Base-by-base conservation (phyloP, 2,113 vertebrate species). In the Nansenia antarctica region DNA sequence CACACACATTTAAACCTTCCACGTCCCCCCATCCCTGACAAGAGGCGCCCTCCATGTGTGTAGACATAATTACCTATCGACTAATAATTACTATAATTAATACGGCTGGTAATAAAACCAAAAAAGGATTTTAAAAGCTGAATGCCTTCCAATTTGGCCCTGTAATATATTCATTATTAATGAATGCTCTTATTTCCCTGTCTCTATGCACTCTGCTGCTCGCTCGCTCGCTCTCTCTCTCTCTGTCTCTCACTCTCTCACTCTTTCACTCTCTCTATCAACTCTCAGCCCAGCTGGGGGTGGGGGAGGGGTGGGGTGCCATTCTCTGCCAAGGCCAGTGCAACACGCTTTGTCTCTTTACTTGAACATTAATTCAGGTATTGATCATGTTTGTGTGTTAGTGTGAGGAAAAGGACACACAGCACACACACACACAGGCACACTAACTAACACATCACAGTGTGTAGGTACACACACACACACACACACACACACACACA, bases 291-390 rank as follows among this genome's bases (percentile, higher is more conserved):
- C 53, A 70, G 67, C 76, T 72, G 77, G 53, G 63, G 55, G 65
- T 60, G 12, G 30, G 12, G 8, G 62, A 42, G 67, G 65, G 26
- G 74, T 5, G 52, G 47, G 65, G 67, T n/a, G 11, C 3, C 59
- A 61, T 62, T 5, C 62, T 55, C 62, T 72, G 72, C 73, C 81
- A 87, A 80, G 67, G 84, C 78, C 81, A 58, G 61, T 69, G 73
- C 49, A 49, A 82, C 77, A 78, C 69, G 67, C 77, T 83, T 79
- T 79, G 72, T 77, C 76, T 84, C 73, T 82, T 78, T 77, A 73
- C 80, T 81, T 75, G 61, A 55, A 82, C 82, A 87, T 90, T 82
- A 83, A 88, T 91, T 89, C 76, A 82, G 73, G 67, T 87, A 89
- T 88, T 85, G 84, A 90, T 87, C 73, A 79, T 65, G 80, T 73